Evolutionary conservation across 2,113 vertebrate genomes (phyloP).

Genomic region (Macrotis lagotis): DNA sequence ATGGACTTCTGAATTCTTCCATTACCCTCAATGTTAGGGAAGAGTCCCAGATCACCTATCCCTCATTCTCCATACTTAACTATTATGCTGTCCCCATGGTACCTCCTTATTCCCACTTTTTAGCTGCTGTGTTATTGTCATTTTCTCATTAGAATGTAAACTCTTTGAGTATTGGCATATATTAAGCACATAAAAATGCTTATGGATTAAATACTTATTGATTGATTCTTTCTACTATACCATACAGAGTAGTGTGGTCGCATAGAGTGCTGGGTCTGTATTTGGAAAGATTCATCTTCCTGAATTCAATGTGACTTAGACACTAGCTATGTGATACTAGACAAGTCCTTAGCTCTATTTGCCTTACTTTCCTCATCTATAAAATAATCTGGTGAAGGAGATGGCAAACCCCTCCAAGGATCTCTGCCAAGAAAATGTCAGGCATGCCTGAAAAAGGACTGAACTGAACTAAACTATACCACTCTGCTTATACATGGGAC

Average conservation of each 20-base stretch:
- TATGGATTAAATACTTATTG: background rate
- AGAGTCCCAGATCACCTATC: background rate
- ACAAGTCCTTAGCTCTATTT: background rate
- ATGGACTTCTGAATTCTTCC: background rate
- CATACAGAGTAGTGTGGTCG: background rate
- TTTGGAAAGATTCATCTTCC: background rate
- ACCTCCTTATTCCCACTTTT: background rate
- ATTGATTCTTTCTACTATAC: background rate
- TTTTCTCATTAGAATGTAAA: background rate
- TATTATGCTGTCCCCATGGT: background rate
- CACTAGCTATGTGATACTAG: background rate
- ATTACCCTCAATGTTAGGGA: background rate
- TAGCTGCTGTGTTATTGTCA: background rate
- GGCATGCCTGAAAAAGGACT: background rate
- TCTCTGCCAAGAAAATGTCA: background rate
- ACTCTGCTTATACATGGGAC: background rate
- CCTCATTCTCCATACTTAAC: background rate
- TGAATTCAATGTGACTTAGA: background rate
- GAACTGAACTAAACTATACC: background rate
- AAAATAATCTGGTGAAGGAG: background rate
- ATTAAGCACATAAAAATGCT: background rate
- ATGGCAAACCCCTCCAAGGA: background rate
- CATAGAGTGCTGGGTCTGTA: background rate
- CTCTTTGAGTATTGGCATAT: background rate
- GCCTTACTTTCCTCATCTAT: background rate